These are phyloP conservation scores for Manis crassicaudata DNA, from an alignment of 2,797 vertebrate species.

Conservation along the genomic window DNA sequence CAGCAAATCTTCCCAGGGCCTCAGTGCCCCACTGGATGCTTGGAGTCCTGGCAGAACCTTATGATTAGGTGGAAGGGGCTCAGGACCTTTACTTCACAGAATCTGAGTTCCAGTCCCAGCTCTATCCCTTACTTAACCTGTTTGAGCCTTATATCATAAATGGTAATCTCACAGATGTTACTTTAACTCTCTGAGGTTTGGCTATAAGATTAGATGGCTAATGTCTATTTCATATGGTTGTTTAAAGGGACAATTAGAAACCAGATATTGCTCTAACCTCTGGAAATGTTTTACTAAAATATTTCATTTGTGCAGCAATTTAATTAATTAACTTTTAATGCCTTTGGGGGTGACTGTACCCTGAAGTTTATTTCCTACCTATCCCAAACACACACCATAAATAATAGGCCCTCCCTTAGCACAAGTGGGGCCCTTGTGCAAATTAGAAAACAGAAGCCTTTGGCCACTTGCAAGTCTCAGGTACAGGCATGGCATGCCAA, in stretches of 20 bases:
- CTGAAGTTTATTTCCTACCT: not conserved
- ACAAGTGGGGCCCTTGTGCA: not conserved
- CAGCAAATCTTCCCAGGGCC: not conserved
- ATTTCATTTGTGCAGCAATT: not conserved
- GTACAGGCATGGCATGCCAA: not conserved
- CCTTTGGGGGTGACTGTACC: not conserved
- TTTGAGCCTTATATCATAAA: not conserved
- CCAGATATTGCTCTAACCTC: not conserved
- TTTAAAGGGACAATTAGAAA: conserved; percentile 30
- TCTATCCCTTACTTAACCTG: not conserved
- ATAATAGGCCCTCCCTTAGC: not conserved
- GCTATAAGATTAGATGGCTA: not conserved
- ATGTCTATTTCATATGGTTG: not conserved
- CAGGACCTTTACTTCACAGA: not conserved
- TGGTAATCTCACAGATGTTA: not conserved
- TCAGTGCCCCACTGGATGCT: not conserved
- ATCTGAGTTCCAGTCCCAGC: not conserved
- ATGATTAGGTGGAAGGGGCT: not conserved
- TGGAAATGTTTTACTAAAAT: not conserved
- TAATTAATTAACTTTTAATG: conserved; percentile 27
- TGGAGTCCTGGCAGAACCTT: not conserved
- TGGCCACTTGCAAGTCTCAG: not conserved
- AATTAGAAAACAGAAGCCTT: not conserved
- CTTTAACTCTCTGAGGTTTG: not conserved
- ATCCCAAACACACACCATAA: not conserved